These are phyloP conservation scores for Pao palembangensis DNA, from an alignment of 2,113 vertebrate species.

Conservation along the genomic window DNA sequence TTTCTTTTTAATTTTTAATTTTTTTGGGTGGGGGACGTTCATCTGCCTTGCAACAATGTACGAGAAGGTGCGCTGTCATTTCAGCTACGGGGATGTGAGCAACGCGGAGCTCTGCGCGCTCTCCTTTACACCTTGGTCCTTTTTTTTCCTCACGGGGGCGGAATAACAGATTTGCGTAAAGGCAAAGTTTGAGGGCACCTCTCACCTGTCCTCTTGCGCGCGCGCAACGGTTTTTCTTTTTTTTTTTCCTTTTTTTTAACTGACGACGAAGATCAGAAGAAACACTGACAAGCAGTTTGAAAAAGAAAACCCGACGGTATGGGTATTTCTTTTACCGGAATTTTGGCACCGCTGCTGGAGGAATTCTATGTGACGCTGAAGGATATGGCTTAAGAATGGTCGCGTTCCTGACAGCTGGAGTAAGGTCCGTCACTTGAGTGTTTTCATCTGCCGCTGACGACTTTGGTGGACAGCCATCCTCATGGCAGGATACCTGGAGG, in stretches of 20 bases:
- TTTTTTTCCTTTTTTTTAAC: not conserved
- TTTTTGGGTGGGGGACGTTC: constrained; percentile 12
- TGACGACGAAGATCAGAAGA: constrained; percentile 10
- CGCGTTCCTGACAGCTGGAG: constrained; percentile 68
- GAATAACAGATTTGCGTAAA: constrained; percentile 44
- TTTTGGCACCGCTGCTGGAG: constrained; percentile 33
- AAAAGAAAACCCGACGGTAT: constrained; percentile 31
- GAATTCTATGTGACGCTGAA: constrained; percentile 57
- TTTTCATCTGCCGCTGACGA: constrained; percentile 52
- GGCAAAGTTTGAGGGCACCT: constrained; percentile 74
- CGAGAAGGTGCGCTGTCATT: constrained; percentile 63
- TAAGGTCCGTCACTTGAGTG: constrained; percentile 73
- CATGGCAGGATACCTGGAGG: constrained; percentile 75
- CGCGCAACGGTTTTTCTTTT: constrained; percentile 9
- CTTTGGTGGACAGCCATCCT: constrained; percentile 66
- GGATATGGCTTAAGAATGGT: constrained; percentile 69
- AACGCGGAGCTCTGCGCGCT: constrained; percentile 33
- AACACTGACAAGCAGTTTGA: constrained; percentile 50
- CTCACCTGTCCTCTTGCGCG: constrained; percentile 56
- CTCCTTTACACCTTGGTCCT: constrained; percentile 25
- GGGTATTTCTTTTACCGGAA: constrained; percentile 13
- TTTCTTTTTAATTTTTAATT: too few species aligned
- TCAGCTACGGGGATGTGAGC: constrained; percentile 53
- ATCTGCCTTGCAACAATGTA: constrained; percentile 42
- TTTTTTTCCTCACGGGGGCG: constrained; percentile 22